phyloP scores from a whole-genome alignment of 1,140 invertebrate genomes.

The Carcinoscorpius rotundicauda region DNA sequence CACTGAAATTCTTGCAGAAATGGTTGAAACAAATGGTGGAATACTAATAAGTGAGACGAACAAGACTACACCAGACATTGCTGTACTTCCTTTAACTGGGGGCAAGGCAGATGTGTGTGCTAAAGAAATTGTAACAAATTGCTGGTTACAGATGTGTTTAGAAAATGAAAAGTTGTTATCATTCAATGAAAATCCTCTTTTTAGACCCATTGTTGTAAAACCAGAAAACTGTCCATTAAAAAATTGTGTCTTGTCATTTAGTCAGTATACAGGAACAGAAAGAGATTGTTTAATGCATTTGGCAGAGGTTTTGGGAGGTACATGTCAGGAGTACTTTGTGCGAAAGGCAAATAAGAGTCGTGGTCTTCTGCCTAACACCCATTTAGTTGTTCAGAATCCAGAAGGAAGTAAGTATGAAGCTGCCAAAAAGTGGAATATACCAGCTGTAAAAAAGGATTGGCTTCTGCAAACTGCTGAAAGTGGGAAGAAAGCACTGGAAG shows the following conservation, averaged over 20 bases:
- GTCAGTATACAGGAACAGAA: slow-evolving; percentile 55
- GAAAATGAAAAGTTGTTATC: slow-evolving; percentile 43
- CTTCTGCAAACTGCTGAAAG: slow-evolving; percentile 50
- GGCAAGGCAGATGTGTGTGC: slow-evolving; percentile 37
- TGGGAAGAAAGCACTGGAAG: slow-evolving; percentile 42
- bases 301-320: slow-evolving; percentile 54
- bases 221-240: slow-evolving; percentile 43
- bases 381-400: slow-evolving; percentile 57
- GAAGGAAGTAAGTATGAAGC: slow-evolving; percentile 68
- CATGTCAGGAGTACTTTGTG: slow-evolving; percentile 51
- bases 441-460: slow-evolving; percentile 65
- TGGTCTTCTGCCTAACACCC: slow-evolving; percentile 47
- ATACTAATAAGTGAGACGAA: slow-evolving; percentile 12
- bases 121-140: slow-evolving; percentile 32
- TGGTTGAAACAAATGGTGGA: too few species aligned
- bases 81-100: slow-evolving; percentile 22
- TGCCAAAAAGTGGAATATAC: slow-evolving; percentile 65
- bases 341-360: slow-evolving; percentile 39
- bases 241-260: slow-evolving; percentile 60
- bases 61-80: slow-evolving; percentile 10
- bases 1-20: too few species aligned
- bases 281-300: slow-evolving; percentile 53
- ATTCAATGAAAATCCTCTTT: slow-evolving; percentile 47
- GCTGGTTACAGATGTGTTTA: slow-evolving; percentile 40
- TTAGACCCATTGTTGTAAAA: slow-evolving; percentile 38